phyloP scores from a whole-genome alignment of 2,797 vertebrate species.

The Acipenser oxyrinchus region DNA sequence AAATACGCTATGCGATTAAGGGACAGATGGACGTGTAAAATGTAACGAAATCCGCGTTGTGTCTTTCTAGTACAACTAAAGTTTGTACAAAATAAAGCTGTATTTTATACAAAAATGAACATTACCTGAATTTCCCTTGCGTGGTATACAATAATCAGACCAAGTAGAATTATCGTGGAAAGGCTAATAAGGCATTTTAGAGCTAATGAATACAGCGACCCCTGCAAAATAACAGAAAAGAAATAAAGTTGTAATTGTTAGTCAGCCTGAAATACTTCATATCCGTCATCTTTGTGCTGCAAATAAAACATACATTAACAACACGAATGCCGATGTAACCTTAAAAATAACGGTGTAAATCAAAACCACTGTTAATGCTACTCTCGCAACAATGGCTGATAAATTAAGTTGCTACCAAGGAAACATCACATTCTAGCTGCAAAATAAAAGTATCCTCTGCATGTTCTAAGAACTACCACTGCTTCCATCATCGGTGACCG shows the following conservation, averaged over 20 bases:
- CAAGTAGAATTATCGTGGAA: slow-evolving; percentile 97
- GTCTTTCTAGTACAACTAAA: background rate
- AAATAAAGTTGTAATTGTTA: slow-evolving; percentile 22
- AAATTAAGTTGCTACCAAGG: no score
- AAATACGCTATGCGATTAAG: background rate
- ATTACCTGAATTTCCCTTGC: slow-evolving; percentile 98
- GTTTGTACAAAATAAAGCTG: background rate
- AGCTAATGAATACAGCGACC: slow-evolving; percentile 98
- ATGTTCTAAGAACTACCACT: no score
- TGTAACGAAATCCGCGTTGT: background rate
- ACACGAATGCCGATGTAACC: no score
- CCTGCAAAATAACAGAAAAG: slow-evolving; percentile 77
- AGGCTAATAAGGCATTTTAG: slow-evolving; percentile 99
- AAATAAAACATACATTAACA: no score
- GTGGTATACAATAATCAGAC: slow-evolving; percentile 97
- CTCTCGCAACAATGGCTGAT: no score
- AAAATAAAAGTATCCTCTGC: no score
- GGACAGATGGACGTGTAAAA: background rate
- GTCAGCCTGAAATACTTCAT: no score
- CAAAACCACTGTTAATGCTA: no score
- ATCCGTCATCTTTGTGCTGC: no score
- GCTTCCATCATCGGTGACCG: no score
- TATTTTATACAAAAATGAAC: slow-evolving; percentile 9
- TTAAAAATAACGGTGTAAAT: no score
- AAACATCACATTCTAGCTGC: no score